Evolutionary conservation across 2,888 invertebrate species (phyloP), one percentile per base, ranked within the genome.

Genomic region (Drosophila lutescens): DNA sequence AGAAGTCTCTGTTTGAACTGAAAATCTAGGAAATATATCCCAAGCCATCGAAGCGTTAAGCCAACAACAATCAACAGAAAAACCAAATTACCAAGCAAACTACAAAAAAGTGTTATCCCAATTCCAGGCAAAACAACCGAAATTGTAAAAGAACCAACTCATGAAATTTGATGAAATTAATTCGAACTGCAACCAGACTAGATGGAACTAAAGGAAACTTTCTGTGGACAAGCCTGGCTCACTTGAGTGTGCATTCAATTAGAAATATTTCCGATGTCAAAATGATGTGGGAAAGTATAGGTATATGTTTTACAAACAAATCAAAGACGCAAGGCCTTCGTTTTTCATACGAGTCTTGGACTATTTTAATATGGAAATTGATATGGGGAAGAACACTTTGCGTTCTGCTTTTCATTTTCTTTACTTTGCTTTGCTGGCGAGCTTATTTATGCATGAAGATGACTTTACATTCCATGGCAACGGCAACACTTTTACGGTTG

Each of bases 311-410:
- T 34, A 66, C 72, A 79, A 61, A 76, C 73, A 88, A 85, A 88
- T 85, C 84, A 85, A 77, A 80, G 80, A 67, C 69, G 74, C 66
- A 47, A 17, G 47, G 10, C 46, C 23, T 55, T 50, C 50, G 40
- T 50, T 44, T 38, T 23, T 10, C 32, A 68, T 36, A 46, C 40
- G 17, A 47, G 40, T 59, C 49, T 57, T 40, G 50, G 78, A 71
- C 76, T 72, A 77, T 86, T 86, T 88, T 83, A 80, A 88, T 86
- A 85, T 88, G 85, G 81, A 88, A 85, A 85, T 88, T 85, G 85
- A 85, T 85, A 85, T 88, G 84, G 46, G 66, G 66, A 47, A 47
- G 63, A 71, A 56, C 65, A 73, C 65, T 71, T 71, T 73, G 51
- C 69, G 40, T 56, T 53, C 65, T 63, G 63, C 56, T 26, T 47